phyloP scores from a whole-genome alignment of 2,797 vertebrate species.

The Coilia nasus region DNA sequence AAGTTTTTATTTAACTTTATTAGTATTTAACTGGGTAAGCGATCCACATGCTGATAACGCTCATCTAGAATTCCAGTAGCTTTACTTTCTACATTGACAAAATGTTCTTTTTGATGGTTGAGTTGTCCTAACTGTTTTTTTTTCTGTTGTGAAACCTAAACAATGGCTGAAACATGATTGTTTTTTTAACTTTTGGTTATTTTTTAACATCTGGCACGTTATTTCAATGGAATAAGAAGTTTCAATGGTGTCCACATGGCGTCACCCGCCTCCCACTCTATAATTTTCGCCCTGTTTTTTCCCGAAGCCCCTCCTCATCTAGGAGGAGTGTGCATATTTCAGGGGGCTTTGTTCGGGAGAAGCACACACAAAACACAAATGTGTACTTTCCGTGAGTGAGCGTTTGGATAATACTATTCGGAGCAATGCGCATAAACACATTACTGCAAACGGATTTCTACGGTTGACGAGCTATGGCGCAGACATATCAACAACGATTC shows the following conservation, averaged over 20 bases:
- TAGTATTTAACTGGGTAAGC: not conserved
- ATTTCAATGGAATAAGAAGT: not conserved
- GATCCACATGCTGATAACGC: not conserved
- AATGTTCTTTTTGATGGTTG: not conserved
- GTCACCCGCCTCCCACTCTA: conserved; percentile 17
- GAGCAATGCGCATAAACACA: conserved; percentile 57
- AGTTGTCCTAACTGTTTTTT: too few relatives aligned
- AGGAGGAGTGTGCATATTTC: conserved; percentile 22
- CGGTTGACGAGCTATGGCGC: conserved; percentile 14
- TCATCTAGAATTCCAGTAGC: not conserved
- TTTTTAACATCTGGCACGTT: not conserved
- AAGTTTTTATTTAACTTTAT: too few relatives aligned
- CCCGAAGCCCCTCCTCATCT: conserved; percentile 19
- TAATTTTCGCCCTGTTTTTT: not conserved
- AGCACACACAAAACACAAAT: conserved; percentile 62
- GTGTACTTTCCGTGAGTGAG: not conserved
- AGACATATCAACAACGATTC: conserved; percentile 21
- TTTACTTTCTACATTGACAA: not conserved
- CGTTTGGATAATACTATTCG: not conserved
- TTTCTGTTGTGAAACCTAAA: too few relatives aligned
- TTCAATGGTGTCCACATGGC: conserved; percentile 29
- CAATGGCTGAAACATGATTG: not conserved
- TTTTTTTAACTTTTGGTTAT: not conserved
- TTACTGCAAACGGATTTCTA: conserved; percentile 37
- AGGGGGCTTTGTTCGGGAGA: conserved; percentile 42